These are phyloP conservation scores for Noctua pronuba DNA, from an alignment of 2,888 invertebrate species.

Conservation along the genomic window DNA sequence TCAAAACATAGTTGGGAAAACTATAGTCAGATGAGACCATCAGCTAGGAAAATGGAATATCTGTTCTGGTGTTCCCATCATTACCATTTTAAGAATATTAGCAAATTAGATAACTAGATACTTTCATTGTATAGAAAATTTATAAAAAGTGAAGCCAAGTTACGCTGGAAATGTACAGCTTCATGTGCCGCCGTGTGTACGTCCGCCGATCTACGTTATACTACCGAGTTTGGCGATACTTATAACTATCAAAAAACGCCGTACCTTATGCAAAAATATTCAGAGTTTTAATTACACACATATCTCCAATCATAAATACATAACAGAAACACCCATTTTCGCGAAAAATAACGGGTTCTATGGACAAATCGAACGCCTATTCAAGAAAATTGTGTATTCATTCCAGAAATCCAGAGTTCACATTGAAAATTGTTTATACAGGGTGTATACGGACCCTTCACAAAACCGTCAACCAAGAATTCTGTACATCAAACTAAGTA, in stretches of 20 bases:
- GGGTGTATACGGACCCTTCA: no score
- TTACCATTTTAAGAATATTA: background rate
- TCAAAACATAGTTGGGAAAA: background rate
- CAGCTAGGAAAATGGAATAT: background rate
- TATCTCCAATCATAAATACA: background rate
- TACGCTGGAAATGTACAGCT: no score
- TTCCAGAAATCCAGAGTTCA: background rate
- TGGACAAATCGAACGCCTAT: background rate
- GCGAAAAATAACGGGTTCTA: background rate
- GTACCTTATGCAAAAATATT: background rate
- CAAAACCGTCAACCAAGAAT: no score
- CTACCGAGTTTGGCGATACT: background rate
- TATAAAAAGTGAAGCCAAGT: no score
- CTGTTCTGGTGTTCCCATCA: background rate
- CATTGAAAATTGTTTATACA: constrained; percentile 4
- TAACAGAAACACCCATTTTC: background rate
- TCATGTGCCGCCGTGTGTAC: no score
- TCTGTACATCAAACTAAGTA: no score
- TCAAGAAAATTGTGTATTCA: background rate
- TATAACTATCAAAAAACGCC: background rate
- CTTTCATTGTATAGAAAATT: no score
- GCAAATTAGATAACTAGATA: no score
- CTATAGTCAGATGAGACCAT: background rate
- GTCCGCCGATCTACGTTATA: background rate
- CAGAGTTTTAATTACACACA: background rate